These are phyloP conservation scores for Urocyon cinereoargenteus DNA, from an alignment of 2,797 vertebrate genomes.

Conservation along the genomic window DNA sequence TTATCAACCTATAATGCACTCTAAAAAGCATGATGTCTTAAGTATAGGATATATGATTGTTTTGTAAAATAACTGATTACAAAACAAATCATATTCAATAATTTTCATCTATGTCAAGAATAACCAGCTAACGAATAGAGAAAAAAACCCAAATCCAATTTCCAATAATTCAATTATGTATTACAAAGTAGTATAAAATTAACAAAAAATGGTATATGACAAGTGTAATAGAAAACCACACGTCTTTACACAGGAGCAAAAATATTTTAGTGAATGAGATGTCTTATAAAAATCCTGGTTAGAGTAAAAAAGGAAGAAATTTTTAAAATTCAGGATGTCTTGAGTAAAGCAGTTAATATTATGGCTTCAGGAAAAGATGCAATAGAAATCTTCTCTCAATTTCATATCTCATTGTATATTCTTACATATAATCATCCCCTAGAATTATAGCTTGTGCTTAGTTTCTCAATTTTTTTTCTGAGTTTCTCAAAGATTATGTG, in stretches of 20 bases:
- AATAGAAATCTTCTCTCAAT: background rate
- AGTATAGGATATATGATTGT: background rate
- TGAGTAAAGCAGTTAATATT: background rate
- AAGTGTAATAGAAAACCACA: constrained; percentile 7
- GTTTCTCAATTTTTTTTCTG: background rate
- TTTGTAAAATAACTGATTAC: constrained; percentile 39
- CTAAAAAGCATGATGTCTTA: background rate
- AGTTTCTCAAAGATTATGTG: background rate
- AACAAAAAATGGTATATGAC: background rate
- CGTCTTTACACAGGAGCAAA: background rate
- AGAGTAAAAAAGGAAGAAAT: background rate
- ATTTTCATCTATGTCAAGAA: constrained; percentile 14
- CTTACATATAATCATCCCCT: background rate
- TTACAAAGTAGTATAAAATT: constrained; percentile 36
- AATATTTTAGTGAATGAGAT: background rate
- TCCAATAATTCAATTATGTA: constrained; percentile 30
- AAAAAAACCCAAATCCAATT: constrained; percentile 7
- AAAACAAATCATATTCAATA: constrained; percentile 44
- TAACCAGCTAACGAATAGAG: constrained; percentile 2
- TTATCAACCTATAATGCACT: background rate
- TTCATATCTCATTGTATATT: background rate
- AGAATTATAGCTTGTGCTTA: background rate
- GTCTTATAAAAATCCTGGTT: background rate
- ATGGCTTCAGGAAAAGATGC: background rate
- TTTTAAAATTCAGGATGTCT: background rate